These are phyloP conservation scores for Tetanocera ferruginea DNA, from an alignment of 2,888 invertebrate genomes.

Conservation along the genomic window DNA sequence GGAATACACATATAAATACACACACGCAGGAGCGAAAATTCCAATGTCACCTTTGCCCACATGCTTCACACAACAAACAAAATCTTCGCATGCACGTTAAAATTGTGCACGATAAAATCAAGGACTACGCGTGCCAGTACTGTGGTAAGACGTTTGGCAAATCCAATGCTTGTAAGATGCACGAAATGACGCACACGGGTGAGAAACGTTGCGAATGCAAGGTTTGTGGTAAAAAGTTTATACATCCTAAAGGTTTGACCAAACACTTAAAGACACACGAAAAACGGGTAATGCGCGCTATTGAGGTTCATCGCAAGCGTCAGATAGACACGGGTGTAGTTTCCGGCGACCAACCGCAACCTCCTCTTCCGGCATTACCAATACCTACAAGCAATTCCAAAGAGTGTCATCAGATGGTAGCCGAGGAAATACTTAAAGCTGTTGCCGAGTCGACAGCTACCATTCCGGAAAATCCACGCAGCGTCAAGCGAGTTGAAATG, in stretches of 20 bases:
- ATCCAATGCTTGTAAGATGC: slow-evolving; percentile 65
- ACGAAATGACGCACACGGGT: slow-evolving; percentile 64
- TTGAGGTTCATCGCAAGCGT: slow-evolving; percentile 63
- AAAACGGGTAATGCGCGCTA: slow-evolving; percentile 63
- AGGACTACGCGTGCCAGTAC: slow-evolving; percentile 65
- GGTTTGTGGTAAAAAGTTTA: slow-evolving; percentile 63
- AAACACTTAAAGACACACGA: slow-evolving; percentile 65
- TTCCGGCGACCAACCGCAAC: slow-evolving; percentile 43
- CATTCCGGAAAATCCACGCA: slow-evolving; percentile 63
- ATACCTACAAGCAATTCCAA: slow-evolving; percentile 48
- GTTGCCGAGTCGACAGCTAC: slow-evolving; percentile 61
- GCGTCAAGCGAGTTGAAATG: slow-evolving; percentile 64
- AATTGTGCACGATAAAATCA: slow-evolving; percentile 64
- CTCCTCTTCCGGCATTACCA: slow-evolving; percentile 48
- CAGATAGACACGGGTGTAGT: slow-evolving; percentile 60
- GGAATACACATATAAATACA: slow-evolving; percentile 66
- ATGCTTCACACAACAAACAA: slow-evolving; percentile 65
- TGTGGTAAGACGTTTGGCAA: slow-evolving; percentile 65
- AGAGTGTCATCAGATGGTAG: slow-evolving; percentile 57
- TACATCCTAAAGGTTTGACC: slow-evolving; percentile 64
- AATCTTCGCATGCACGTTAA: slow-evolving; percentile 63
- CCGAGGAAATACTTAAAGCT: slow-evolving; percentile 62
- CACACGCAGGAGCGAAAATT: slow-evolving; percentile 67
- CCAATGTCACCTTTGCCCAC: slow-evolving; percentile 64
- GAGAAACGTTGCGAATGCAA: slow-evolving; percentile 66